Evolutionary conservation across 1,140 invertebrate genomes (phyloP).

Genomic region (Aphelenchoides besseyi): DNA sequence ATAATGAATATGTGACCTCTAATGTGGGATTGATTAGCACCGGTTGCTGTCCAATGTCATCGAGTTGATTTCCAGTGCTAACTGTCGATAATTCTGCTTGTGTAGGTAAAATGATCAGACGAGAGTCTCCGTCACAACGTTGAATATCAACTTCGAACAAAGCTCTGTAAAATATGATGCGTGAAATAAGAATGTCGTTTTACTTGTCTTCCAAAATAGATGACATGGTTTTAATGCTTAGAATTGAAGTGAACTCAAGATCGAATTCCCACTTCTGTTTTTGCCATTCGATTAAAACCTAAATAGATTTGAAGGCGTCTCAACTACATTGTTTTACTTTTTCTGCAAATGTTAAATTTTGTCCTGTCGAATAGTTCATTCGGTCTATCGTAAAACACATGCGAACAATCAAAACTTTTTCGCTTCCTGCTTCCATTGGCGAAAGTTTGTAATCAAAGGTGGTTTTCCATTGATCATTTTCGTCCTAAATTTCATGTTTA

Average conservation of each 20-base stretch:
- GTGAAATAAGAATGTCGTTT: slow-evolving; percentile 4
- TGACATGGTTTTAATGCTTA: slow-evolving; percentile 37
- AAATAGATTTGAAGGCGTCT: slow-evolving; percentile 11
- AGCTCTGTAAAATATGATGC: slow-evolving; percentile 17
- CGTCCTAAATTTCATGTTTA: slow-evolving; percentile 31
- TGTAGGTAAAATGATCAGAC: slow-evolving; percentile 28
- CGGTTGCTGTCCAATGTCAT: not conserved
- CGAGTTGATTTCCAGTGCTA: slow-evolving; percentile 9
- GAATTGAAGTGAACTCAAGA: slow-evolving; percentile 40
- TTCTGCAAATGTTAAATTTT: slow-evolving; percentile 15
- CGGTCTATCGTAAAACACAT: slow-evolving; percentile 34
- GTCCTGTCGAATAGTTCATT: slow-evolving; percentile 41
- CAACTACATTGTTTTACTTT: slow-evolving; percentile 19
- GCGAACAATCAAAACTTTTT: slow-evolving; percentile 25
- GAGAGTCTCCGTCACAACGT: slow-evolving; percentile 24
- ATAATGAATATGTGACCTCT: slow-evolving; percentile 24
- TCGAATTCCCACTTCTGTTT: slow-evolving; percentile 34
- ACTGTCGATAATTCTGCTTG: slow-evolving; percentile 25
- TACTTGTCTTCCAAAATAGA: slow-evolving; percentile 36
- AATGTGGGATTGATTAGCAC: slow-evolving; percentile 33
- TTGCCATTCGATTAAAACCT: slow-evolving; percentile 49
- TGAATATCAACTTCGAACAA: slow-evolving; percentile 40
- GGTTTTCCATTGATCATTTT: slow-evolving; percentile 30
- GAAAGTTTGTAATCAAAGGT: slow-evolving; percentile 12
- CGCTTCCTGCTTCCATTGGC: slow-evolving; percentile 20